Percentiles rank a stretch among this genome's conserved stretches.
Evolutionary conservation across 2,113 vertebrate species (phyloP).

Genomic region (Pipa parva): DNA sequence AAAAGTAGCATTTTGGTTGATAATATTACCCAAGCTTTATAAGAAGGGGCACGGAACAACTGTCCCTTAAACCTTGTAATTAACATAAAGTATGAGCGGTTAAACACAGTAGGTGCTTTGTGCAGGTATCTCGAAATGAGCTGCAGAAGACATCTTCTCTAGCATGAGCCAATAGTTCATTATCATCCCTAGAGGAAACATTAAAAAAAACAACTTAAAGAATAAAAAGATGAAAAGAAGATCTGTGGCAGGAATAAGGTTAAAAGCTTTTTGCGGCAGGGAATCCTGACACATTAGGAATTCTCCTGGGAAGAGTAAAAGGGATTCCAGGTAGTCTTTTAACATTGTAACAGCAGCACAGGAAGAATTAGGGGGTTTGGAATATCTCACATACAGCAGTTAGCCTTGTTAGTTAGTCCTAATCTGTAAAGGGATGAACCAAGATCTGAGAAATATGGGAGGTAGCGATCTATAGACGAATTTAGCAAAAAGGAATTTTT

Average conservation of each 20-base stretch:
- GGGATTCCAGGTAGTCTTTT: constrained; percentile 42
- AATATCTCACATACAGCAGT: constrained; percentile 12
- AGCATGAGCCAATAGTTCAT: constrained; percentile 24
- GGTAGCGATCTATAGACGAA: too few species aligned
- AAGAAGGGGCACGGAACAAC: too few species aligned
- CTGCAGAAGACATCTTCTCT: constrained; percentile 4
- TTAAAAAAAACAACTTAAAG: constrained; percentile 15
- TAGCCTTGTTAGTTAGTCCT: neutral
- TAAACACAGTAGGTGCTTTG: constrained; percentile 26
- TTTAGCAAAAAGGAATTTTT: too few species aligned
- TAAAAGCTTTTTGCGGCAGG: constrained; percentile 38
- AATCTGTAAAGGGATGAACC: too few species aligned
- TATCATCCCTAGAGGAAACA: constrained; percentile 33
- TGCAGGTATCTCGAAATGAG: constrained; percentile 26
- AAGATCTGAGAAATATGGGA: too few species aligned
- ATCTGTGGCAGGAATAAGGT: constrained; percentile 31
- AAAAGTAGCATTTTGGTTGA: too few species aligned
- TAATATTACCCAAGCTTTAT: too few species aligned
- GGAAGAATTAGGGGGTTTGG: constrained; percentile 17
- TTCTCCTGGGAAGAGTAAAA: constrained; percentile 33
- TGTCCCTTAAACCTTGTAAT: neutral
- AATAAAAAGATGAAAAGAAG: constrained; percentile 3
- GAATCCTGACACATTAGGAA: constrained; percentile 39
- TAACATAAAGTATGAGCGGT: constrained; percentile 1
- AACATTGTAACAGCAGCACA: constrained; percentile 32